These are phyloP conservation scores for Frankliniella intonsa DNA, from an alignment of 2,888 invertebrate genomes.

Conservation along the genomic window DNA sequence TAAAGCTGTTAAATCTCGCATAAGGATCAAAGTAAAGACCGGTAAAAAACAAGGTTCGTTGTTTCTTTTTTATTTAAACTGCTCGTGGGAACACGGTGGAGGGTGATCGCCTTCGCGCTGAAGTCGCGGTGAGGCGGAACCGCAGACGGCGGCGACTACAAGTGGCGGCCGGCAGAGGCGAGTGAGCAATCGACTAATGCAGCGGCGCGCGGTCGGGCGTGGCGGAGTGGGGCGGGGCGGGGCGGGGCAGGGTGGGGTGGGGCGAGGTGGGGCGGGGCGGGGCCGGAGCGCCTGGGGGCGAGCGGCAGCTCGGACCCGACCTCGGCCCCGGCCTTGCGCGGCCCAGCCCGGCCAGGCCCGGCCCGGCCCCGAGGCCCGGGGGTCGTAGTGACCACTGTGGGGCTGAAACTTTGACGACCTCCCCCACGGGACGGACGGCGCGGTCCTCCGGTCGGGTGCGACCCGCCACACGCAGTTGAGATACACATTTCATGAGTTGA, in stretches of 20 bases:
- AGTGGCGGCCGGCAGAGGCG: not conserved
- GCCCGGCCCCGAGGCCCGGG: not conserved
- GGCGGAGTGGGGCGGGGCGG: not conserved
- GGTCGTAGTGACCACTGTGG: not conserved
- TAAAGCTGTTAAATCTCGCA: no score
- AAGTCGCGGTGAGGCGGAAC: no score
- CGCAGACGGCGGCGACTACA: no score
- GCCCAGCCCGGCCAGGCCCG: not conserved
- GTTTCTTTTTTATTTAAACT: no score
- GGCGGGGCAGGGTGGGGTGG: not conserved
- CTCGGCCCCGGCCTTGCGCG: not conserved
- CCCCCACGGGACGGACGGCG: not conserved
- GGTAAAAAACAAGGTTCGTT: no score
- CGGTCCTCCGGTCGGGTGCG: not conserved
- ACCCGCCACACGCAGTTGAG: conserved; percentile 6
- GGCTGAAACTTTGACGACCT: conserved; percentile 24
- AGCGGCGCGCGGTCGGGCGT: no score
- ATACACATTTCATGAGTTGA: conserved; percentile 25
- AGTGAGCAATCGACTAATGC: not conserved
- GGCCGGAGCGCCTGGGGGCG: no score
- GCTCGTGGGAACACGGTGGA: no score
- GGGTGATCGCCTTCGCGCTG: no score
- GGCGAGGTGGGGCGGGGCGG: no score
- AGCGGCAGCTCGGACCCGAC: not conserved
- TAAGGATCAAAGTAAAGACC: no score